Percentiles rank a stretch among this genome's conserved stretches.
These are phyloP conservation scores for Agrotis ipsilon DNA, from an alignment of 2,888 invertebrate species.

Conservation along the genomic window DNA sequence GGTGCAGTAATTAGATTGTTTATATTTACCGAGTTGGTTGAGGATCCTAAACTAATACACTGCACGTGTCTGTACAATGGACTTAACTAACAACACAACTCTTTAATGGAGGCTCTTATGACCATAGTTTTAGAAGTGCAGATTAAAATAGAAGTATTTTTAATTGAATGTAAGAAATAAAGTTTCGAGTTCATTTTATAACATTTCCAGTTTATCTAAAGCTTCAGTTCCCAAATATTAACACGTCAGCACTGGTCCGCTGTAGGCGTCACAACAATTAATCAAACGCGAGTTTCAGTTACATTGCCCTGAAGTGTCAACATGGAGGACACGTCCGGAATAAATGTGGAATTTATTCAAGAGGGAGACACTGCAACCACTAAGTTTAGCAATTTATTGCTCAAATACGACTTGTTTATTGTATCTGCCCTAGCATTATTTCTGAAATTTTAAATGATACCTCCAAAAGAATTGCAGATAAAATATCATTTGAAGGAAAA, in stretches of 20 bases:
- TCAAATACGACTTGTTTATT: conserved; percentile 57
- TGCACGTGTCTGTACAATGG: conserved; percentile 1
- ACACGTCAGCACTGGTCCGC: conserved; percentile 10
- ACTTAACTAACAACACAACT: conserved; percentile 9
- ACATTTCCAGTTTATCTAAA: no score
- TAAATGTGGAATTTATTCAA: conserved; percentile 60
- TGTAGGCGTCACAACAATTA: conserved; percentile 41
- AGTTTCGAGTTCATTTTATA: no score
- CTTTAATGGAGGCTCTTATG: neutral
- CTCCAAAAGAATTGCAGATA: no score
- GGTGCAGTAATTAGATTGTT: conserved; percentile 16
- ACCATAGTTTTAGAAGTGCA: neutral
- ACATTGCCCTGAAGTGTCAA: conserved; percentile 38
- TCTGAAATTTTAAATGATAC: no score
- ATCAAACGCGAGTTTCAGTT: conserved; percentile 59
- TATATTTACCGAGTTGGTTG: conserved; percentile 30
- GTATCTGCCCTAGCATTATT: neutral
- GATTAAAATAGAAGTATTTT: neutral
- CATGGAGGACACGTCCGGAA: conserved; percentile 36
- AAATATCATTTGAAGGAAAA: no score
- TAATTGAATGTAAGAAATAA: no score
- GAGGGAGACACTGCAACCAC: no score
- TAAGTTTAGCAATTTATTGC: no score
- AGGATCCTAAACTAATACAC: conserved; percentile 59
- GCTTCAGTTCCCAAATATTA: neutral